Conservation (phyloP, 2,888 invertebrate species). For the Pantelozetes paolii region DNA sequence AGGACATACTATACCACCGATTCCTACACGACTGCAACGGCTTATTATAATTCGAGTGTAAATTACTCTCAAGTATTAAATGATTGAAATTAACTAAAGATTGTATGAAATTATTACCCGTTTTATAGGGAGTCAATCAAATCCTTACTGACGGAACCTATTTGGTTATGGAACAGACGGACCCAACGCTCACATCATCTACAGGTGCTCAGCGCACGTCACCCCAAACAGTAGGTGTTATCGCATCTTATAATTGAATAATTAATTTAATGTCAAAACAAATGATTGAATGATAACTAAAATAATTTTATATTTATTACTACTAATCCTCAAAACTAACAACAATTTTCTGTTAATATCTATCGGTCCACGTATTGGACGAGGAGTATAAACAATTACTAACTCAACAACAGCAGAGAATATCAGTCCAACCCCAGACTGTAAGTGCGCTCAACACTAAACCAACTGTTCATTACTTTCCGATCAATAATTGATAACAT, state of each 20-base stretch:
- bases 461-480: too few relatives aligned
- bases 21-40: constrained; percentile 36
- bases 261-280: too few relatives aligned
- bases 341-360: neutral
- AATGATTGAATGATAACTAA: too few relatives aligned
- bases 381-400: constrained; percentile 40
- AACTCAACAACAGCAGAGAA: constrained; percentile 39
- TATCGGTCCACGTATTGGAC: constrained; percentile 32
- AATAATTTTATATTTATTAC: too few relatives aligned
- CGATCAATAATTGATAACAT: too few relatives aligned
- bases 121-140: constrained; percentile 39
- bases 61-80: neutral
- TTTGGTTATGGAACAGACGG: constrained; percentile 42
- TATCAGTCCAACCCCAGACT: constrained; percentile 42
- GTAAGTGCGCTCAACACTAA: constrained; percentile 40
- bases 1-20: constrained; percentile 43
- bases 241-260: neutral
- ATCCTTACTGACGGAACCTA: constrained; percentile 39
- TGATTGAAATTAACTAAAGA: too few relatives aligned
- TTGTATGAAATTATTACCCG: too few relatives aligned
- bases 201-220: constrained; percentile 21
- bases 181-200: neutral
- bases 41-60: constrained; percentile 42
- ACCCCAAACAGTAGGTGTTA: constrained; percentile 35
- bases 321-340: constrained; percentile 23